Base-by-base conservation (phyloP, 2,113 vertebrate genomes). In the Panthera leo region DNA sequence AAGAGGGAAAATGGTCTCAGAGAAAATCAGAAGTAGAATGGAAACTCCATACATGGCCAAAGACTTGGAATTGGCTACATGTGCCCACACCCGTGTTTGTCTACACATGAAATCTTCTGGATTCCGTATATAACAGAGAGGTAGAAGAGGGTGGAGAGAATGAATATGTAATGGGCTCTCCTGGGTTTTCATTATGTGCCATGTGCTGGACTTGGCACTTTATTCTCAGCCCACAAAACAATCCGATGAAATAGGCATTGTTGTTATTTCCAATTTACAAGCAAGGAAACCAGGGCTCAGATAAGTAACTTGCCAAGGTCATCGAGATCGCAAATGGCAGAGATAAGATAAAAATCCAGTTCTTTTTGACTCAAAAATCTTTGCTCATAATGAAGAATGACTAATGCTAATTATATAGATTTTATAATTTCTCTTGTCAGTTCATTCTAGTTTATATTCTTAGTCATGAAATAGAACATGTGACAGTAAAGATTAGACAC, bases 321-420 rank as follows among this genome's bases (percentile, higher is more conserved):
- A 7, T 31, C 45, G 31, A 89, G 73, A 61, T 0, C 29, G 65
- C 73, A 58, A 79, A 53, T 15, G 10, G 84, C 48, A 61, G 73
- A 82, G 73, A 25, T 29, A 85, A 63, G 19, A 61, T 58, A 31
- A n/a, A 85, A 75, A 45, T 42, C 45, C 8, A 16, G 3, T 68
- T 82, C 63, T 82, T 51, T 93, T 51, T 51, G 45, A 68, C 65
- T n/a, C n/a, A 14, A 70, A 87, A 36, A 39, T 79, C 42, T 58
- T 95, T 86, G 73, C 36, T 93, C 48, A n/a, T 2, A 55, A 65
- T 53, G 53, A 92, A 97, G 42, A 85, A 55, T 89, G 65, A 39
- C 29, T 36, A 53, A 7, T 34, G 36, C 53, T 65, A 70, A 58
- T 79, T 63, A 39, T 63, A 39, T n/a, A 80, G 42, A 36, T 55